Conservation (phyloP, 2,797 vertebrate species). For the Glyptemys insculpta region DNA sequence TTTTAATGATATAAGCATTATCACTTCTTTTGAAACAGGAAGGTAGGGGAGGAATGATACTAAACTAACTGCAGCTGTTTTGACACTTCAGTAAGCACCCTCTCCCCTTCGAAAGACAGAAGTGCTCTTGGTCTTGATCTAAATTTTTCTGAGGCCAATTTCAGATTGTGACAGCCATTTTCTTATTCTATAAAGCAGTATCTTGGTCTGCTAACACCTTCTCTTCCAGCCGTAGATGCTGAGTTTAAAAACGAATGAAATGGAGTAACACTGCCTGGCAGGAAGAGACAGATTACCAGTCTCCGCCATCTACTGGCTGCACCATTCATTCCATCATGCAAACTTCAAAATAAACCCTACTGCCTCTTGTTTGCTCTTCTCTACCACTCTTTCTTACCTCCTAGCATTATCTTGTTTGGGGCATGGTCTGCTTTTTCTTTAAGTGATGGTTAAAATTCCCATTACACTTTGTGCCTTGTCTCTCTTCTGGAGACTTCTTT, state of each 20-base stretch:
- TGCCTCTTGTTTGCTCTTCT: neutral
- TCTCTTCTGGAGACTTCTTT: neutral
- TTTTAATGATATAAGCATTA: neutral
- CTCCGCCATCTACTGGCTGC: neutral
- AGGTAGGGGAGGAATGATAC: neutral
- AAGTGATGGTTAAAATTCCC: neutral
- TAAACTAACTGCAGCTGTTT: neutral
- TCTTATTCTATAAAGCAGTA: fast-evolving
- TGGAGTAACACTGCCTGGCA: neutral
- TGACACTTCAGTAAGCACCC: neutral
- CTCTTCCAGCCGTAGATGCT: fast-evolving
- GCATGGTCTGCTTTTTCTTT: neutral
- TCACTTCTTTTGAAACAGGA: neutral
- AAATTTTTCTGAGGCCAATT: neutral
- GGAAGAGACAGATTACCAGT: neutral
- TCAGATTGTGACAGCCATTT: neutral
- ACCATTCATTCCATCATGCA: neutral
- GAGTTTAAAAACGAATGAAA: neutral
- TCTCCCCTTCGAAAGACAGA: neutral
- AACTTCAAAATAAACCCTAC: neutral
- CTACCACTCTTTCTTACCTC: neutral
- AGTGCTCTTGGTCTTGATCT: neutral
- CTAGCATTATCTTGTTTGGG: neutral
- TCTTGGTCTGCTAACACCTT: neutral
- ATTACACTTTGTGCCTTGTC: neutral